phyloP scores from a whole-genome alignment of 2,888 invertebrate genomes.

The Epiblema foenella region DNA sequence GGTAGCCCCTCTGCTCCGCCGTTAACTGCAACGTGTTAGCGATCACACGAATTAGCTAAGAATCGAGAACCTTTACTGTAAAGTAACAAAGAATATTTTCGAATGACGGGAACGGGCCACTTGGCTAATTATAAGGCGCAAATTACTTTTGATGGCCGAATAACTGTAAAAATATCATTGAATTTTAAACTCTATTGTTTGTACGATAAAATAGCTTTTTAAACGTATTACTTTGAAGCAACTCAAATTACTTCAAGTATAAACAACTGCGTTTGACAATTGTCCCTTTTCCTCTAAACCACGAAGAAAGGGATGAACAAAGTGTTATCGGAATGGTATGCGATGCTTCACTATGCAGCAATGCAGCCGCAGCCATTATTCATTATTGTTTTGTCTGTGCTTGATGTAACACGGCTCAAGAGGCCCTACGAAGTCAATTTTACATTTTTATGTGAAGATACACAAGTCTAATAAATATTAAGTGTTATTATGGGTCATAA shows the following conservation, averaged over 20 bases:
- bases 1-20: too few relatives aligned
- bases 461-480: neutral
- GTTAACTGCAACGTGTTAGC: neutral
- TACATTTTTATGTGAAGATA: neutral
- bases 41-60: neutral
- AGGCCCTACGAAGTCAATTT: neutral
- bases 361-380: neutral
- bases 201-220: too few relatives aligned
- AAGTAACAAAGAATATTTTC: neutral
- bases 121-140: constrained; percentile 7
- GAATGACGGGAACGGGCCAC: neutral
- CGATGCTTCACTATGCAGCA: neutral
- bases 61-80: neutral
- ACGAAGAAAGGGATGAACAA: constrained; percentile 2
- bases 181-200: too few relatives aligned
- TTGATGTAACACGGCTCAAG: neutral
- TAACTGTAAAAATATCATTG: too few relatives aligned
- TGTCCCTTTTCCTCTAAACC: neutral
- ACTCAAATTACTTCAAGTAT: too few relatives aligned
- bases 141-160: too few relatives aligned
- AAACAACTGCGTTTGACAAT: neutral
- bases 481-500: neutral
- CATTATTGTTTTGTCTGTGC: neutral
- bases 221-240: too few relatives aligned
- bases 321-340: neutral